Evolutionary conservation across 2,888 invertebrate genomes (phyloP).

Genomic region (Xestia rhomboidea): DNA sequence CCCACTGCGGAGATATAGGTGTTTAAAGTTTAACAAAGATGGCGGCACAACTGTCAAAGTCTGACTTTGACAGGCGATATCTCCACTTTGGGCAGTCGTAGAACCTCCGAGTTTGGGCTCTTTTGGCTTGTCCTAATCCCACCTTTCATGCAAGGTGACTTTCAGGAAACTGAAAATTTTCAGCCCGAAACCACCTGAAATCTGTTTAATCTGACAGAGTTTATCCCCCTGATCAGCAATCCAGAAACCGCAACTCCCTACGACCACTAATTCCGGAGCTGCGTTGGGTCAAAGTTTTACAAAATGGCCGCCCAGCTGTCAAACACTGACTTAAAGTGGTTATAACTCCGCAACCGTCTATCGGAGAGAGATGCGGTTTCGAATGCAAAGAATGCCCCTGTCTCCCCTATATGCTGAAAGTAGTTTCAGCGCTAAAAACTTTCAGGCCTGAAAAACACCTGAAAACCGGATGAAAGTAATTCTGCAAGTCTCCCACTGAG

Average conservation of each 20-base stretch:
- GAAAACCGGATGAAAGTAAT: too few relatives aligned
- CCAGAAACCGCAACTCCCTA: not conserved
- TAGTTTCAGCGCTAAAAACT: conserved; percentile 4
- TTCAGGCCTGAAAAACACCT: too few relatives aligned
- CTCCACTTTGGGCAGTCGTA: not conserved
- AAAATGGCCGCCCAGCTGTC: conserved; percentile 18
- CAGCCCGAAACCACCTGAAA: not conserved
- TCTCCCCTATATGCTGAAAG: not conserved
- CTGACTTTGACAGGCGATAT: not conserved
- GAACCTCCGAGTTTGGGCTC: conserved; percentile 2
- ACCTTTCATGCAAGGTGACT: not conserved
- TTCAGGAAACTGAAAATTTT: not conserved
- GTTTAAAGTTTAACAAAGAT: not conserved
- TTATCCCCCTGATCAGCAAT: not conserved
- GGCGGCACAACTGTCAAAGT: not conserved
- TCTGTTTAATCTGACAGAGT: fast-evolving
- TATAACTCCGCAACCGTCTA: not conserved
- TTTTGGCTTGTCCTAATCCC: not conserved
- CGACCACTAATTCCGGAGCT: not conserved
- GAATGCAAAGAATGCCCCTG: not conserved
- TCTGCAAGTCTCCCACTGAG: too few relatives aligned
- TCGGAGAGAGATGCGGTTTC: not conserved
- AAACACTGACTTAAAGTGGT: not conserved
- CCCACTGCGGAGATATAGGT: not conserved
- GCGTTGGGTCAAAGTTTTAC: not conserved